These are phyloP conservation scores for Pantherophis alleghaniensis DNA, from an alignment of 2,797 vertebrate genomes.

Conservation along the genomic window DNA sequence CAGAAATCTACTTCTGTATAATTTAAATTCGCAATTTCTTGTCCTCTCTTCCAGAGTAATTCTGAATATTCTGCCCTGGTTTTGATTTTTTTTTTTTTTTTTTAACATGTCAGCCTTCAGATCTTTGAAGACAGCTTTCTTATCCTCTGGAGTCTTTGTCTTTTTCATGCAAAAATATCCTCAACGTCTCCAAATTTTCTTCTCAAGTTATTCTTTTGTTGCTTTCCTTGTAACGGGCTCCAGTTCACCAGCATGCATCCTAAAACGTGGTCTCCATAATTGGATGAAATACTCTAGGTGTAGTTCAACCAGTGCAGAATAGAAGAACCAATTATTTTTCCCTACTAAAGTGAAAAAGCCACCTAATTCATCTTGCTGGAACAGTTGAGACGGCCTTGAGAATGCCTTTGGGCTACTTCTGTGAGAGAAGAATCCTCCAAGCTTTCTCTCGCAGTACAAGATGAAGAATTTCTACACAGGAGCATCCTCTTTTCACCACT, in stretches of 20 bases:
- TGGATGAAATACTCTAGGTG: not conserved
- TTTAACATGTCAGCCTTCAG: not conserved
- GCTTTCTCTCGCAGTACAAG: not conserved
- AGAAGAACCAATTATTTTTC: not conserved
- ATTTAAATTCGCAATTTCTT: not conserved
- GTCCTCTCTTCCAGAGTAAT: not conserved
- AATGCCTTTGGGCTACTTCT: not conserved
- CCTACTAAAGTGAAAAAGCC: not conserved
- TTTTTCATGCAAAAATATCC: not conserved
- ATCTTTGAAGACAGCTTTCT: not conserved
- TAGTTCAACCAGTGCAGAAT: not conserved
- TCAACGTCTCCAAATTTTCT: not conserved
- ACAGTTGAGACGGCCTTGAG: not conserved
- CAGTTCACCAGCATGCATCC: not conserved
- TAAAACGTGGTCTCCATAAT: not conserved
- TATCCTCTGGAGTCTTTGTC: not conserved
- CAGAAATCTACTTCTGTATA: not conserved
- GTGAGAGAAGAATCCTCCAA: not conserved
- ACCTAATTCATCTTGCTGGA: not conserved
- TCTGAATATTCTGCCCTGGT: not conserved
- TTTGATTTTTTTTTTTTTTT: not conserved
- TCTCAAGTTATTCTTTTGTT: not conserved
- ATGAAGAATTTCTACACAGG: not conserved
- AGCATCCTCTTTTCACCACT: not conserved
- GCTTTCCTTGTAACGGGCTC: not conserved